Evolutionary conservation across 2,797 vertebrate genomes (phyloP).

Genomic region (Pangasius djambal): DNA sequence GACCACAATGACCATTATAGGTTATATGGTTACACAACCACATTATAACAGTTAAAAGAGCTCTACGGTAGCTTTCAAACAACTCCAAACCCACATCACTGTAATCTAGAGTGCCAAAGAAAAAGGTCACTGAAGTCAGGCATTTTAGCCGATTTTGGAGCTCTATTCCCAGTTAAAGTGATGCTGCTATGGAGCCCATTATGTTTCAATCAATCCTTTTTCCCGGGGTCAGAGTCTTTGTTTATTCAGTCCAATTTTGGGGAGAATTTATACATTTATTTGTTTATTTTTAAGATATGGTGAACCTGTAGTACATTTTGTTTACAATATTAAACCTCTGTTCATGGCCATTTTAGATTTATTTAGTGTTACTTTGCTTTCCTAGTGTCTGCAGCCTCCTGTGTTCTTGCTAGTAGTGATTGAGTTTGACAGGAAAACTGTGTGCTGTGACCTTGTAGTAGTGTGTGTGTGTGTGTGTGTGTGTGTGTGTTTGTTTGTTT

Average conservation of each 20-base stretch:
- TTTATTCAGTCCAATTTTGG: background rate
- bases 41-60: background rate
- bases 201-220: background rate
- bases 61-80: background rate
- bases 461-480: background rate
- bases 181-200: background rate
- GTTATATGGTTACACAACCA: background rate
- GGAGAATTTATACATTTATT: background rate
- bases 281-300: background rate
- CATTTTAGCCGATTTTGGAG: background rate
- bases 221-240: background rate
- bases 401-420: constrained; percentile 10
- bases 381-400: background rate
- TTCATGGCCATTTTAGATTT: background rate
- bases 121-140: background rate
- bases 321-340: background rate
- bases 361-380: background rate
- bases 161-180: background rate
- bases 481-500: background rate
- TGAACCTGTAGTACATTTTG: background rate
- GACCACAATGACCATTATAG: background rate
- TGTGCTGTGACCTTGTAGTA: constrained; percentile 7
- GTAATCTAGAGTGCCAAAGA: background rate
- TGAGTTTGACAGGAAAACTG: constrained; percentile 30
- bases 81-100: background rate